Conservation (phyloP, 2,888 invertebrate species). For the Xanthorhoe designata region DNA sequence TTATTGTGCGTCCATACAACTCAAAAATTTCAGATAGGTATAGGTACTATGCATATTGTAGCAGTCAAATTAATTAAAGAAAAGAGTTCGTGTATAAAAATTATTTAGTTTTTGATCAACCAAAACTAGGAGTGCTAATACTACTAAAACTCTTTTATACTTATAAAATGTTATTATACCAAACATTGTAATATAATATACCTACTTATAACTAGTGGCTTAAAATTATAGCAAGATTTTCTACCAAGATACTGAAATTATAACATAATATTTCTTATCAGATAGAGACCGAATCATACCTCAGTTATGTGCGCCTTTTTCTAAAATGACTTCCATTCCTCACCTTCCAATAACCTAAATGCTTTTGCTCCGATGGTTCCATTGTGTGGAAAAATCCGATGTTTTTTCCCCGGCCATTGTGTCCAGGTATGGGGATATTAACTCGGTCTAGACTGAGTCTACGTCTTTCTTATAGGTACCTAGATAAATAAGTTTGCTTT, state of each 20-base stretch:
- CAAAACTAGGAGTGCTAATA: no score
- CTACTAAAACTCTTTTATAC: no score
- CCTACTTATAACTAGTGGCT: no score
- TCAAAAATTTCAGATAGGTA: no score
- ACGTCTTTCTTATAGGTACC: neutral
- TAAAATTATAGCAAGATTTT: no score
- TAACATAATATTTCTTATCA: neutral
- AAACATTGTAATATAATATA: no score
- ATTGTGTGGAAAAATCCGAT: slow-evolving; percentile 63
- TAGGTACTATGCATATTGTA: no score
- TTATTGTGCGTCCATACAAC: no score
- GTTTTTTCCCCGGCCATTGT: slow-evolving; percentile 64
- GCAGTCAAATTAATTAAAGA: no score
- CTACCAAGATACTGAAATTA: neutral
- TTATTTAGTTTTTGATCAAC: no score
- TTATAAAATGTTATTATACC: no score
- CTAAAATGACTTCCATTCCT: slow-evolving; percentile 14
- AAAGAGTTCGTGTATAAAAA: no score
- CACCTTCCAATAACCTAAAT: slow-evolving; percentile 54
- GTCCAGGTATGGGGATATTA: slow-evolving; percentile 71
- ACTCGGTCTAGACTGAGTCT: slow-evolving; percentile 65
- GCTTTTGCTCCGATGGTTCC: slow-evolving; percentile 45
- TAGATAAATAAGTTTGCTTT: neutral
- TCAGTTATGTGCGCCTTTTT: neutral
- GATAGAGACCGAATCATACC: neutral